A percentile compares a stretch with the other conserved stretches of the same genome.
phyloP scores from a whole-genome alignment of 1,140 invertebrate genomes.

The Aphidius ervi region DNA sequence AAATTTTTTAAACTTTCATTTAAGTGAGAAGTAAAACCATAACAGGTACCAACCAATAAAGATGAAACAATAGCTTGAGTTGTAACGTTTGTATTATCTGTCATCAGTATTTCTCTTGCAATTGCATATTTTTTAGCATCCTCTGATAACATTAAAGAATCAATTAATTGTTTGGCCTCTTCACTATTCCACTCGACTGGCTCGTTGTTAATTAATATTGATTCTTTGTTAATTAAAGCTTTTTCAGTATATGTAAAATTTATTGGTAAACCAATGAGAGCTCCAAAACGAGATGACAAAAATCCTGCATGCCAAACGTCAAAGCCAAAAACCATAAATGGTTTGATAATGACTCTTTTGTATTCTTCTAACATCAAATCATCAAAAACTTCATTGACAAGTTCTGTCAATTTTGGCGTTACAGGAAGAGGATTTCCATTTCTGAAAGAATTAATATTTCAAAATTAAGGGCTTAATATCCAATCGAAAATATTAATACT shows the following conservation, averaged over 20 bases:
- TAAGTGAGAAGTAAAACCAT: constrained; percentile 50
- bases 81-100: constrained; percentile 51
- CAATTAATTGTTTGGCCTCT: constrained; percentile 57
- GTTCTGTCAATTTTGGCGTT: constrained; percentile 37
- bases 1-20: constrained; percentile 53
- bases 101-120: constrained; percentile 63
- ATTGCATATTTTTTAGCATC: constrained; percentile 75
- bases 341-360: constrained; percentile 44
- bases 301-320: constrained; percentile 59
- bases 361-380: constrained; percentile 50
- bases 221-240: constrained; percentile 51
- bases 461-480: too few species aligned
- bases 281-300: constrained; percentile 48
- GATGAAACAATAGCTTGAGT: constrained; percentile 30
- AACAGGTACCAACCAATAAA: constrained; percentile 52
- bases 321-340: constrained; percentile 64
- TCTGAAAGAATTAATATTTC: constrained; percentile 21
- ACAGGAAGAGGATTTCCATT: constrained; percentile 46
- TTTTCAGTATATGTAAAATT: constrained; percentile 56
- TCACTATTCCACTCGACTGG: constrained; percentile 60
- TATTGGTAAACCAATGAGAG: constrained; percentile 61
- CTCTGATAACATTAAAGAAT: constrained; percentile 66
- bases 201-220: constrained; percentile 56
- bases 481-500: too few species aligned
- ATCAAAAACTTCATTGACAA: constrained; percentile 52